Percentiles rank a stretch among this genome's conserved stretches.
phyloP scores from a whole-genome alignment of 2,797 vertebrate species.

The Acrossocheilus fasciatus region DNA sequence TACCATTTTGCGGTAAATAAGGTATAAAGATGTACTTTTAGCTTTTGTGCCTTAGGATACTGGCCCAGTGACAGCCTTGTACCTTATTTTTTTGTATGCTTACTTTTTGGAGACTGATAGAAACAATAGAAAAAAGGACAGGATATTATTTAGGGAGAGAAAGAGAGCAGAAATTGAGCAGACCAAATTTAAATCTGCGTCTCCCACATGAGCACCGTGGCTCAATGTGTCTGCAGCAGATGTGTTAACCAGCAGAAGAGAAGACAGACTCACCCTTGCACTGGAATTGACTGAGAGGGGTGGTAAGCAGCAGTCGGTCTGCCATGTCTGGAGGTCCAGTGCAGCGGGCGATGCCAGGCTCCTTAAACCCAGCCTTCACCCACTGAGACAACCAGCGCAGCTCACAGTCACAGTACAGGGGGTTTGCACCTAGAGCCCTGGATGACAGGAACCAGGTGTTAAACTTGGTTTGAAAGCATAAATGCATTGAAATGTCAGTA shows the following conservation, averaged over 20 bases:
- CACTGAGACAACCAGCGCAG: constrained; percentile 98
- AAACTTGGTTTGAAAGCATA: neutral
- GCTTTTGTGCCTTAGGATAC: too few species aligned
- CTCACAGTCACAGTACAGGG: constrained; percentile 94
- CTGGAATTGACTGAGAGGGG: constrained; percentile 92
- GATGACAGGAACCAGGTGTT: neutral
- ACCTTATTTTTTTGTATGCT: too few species aligned
- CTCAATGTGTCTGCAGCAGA: neutral
- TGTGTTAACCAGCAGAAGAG: neutral
- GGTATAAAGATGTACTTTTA: too few species aligned
- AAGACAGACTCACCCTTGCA: constrained; percentile 87
- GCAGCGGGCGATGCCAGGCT: constrained; percentile 97
- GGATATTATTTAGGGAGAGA: neutral
- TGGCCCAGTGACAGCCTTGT: too few species aligned
- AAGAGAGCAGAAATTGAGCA: neutral
- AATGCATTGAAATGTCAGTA: neutral
- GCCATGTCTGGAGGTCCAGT: constrained; percentile 92
- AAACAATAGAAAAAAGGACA: neutral
- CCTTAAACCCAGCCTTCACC: constrained; percentile 98
- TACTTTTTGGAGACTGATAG: neutral
- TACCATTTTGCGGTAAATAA: too few species aligned
- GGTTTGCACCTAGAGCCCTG: constrained; percentile 96
- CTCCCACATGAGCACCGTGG: neutral
- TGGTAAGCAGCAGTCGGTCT: constrained; percentile 94
- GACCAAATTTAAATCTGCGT: neutral